Base-by-base conservation (phyloP, 1,140 invertebrate genomes). In the Coenobita brevimanus region DNA sequence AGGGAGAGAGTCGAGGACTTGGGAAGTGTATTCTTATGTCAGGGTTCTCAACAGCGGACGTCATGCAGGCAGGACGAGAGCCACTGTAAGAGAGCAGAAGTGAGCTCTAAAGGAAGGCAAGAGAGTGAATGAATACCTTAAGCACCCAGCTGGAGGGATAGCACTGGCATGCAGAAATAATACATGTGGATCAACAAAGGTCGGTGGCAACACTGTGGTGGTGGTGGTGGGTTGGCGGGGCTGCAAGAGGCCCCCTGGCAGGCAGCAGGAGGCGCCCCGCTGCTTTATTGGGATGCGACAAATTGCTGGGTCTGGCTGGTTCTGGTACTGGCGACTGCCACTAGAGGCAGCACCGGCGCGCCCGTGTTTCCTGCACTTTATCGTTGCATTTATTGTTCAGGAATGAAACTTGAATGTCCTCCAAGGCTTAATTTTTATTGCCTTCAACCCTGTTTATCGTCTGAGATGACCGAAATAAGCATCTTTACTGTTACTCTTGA, bases 231-330 rank as follows among this genome's bases (percentile, higher is more conserved):
- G n/a, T n/a, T 17, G 46, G 84, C 30, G 46, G 75, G 46, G n/a
- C 33, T 69, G 46, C 57, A 41, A 27, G 27, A 36, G 50, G 30
- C 76, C 69, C 75, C 76, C 76, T 64, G 76, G 76, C 57, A 13
- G 60, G 76, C 60, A 46, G 41, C 75, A 76, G 75, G 62, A 86
- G 60, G 73, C 8, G 60, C 36, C 84, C 85, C 33, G 64, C 85
- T 87, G 78, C 41, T 87, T 87, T 87, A 87, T 87, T 87, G 85
- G 85, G 85, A 80, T 87, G 76, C 85, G 85, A 87, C 85, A 87
- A 87, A 87, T 87, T 87, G 85, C 85, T 71, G 62, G 50, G 85
- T 75, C 82, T 85, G 82, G 71, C 73, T 24, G 82, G 41, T 17
- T 15, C 82, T 78, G 82, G 57, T 85, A 76, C 62, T 71, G n/a